Base-by-base conservation (phyloP, 2,888 invertebrate genomes). In the Folsomia candida region DNA sequence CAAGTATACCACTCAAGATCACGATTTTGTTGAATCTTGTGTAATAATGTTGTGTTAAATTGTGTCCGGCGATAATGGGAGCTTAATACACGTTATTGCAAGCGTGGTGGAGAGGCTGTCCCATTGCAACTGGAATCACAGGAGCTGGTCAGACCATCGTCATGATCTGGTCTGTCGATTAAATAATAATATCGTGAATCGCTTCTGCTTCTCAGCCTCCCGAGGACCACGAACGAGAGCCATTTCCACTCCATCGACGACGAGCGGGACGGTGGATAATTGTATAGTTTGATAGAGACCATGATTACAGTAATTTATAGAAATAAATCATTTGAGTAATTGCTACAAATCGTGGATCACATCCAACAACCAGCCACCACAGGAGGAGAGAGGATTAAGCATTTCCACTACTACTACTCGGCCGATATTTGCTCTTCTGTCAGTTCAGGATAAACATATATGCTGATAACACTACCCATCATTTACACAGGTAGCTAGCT, bases 291-390 rank as follows among this genome's bases (percentile, higher is more conserved):
- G 79, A 76, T 77, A 74, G 75, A 73, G 72, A 76, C 74, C 72
- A 71, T 78, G 79, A 79, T 79, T 79, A 79, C 74, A 75, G 75
- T 79, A 78, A 79, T 79, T 79, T 78, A 74, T 77, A 74, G 78
- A 73, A 74, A 79, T 79, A 79, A 79, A 79, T 79, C 79, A 79
- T 73, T 71, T 57, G 72, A 69, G 71, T 78, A 79, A 79, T 79
- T 78, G 76, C 77, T 73, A 70, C 63, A 71, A 75, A 71, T 68
- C n/a, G 22, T 62, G 54, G 54, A 54, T 18, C 54, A 54, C n/a
- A n/a, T n/a, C n/a, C n/a, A n/a, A n/a, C n/a, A n/a, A n/a, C 18
- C 47, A 61, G 47, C 60, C 47, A 58, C 72, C 69, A 72, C 72
- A 73, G 69, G 73, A 70, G n/a, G n/a, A n/a, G n/a, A n/a, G 37